Evolutionary conservation across 2,797 vertebrate genomes (phyloP).

Genomic region (Crenuchus spilurus): DNA sequence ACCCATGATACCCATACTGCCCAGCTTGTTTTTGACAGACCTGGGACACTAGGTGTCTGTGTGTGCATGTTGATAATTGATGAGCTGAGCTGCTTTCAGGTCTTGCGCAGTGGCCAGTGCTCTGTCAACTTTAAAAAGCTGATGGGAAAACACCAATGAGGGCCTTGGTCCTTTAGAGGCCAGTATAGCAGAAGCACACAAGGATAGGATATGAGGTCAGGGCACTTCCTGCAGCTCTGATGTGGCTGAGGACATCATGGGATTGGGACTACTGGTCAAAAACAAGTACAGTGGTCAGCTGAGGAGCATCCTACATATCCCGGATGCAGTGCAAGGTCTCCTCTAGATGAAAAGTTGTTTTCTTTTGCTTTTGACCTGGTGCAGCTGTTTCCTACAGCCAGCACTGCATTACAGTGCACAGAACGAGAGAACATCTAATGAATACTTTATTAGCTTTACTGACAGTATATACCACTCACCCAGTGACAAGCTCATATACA

Average conservation of each 20-base stretch:
- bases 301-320: slow-evolving; percentile 3
- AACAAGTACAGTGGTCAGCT: not conserved
- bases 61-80: not conserved
- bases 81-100: not conserved
- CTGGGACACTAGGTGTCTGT: not conserved
- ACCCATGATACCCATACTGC: too few species aligned
- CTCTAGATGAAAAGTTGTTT: slow-evolving; percentile 38
- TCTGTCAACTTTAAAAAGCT: not conserved
- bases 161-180: not conserved
- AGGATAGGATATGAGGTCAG: slow-evolving; percentile 40
- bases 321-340: slow-evolving; percentile 61
- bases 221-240: slow-evolving; percentile 40
- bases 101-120: not conserved
- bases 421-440: slow-evolving; percentile 62
- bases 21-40: not conserved
- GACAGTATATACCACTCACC: slow-evolving; percentile 35
- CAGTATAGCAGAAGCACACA: slow-evolving; percentile 7
- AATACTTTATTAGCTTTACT: slow-evolving; percentile 61
- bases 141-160: not conserved
- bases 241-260: slow-evolving; percentile 24
- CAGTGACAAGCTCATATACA: slow-evolving; percentile 20
- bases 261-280: not conserved
- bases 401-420: slow-evolving; percentile 55
- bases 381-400: slow-evolving; percentile 76
- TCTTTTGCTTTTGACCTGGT: slow-evolving; percentile 25